Percentiles rank a stretch among this genome's conserved stretches.
phyloP scores from a whole-genome alignment of 2,797 vertebrate genomes.

The Gallirallus australis region DNA sequence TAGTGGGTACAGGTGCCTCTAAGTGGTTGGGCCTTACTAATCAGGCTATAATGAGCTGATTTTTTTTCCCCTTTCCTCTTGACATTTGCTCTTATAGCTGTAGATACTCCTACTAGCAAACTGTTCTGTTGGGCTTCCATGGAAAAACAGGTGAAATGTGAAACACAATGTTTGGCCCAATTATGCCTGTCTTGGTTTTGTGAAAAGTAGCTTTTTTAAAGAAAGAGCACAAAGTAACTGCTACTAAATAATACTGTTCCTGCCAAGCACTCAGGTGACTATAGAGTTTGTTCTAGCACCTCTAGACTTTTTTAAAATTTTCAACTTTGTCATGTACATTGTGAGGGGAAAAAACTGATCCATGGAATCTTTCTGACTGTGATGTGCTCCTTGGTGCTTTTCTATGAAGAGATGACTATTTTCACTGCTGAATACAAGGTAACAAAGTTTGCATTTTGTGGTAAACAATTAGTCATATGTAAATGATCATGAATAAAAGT shows the following conservation, averaged over 20 bases:
- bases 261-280: constrained; percentile 49
- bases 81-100: neutral
- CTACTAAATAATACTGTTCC: constrained; percentile 14
- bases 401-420: neutral
- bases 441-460: constrained; percentile 38
- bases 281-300: constrained; percentile 6
- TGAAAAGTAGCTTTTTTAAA: neutral
- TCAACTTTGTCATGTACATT: neutral
- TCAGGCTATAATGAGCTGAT: neutral
- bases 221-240: neutral
- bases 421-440: constrained; percentile 23
- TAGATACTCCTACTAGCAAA: neutral
- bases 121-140: neutral
- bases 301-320: neutral
- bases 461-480: neutral
- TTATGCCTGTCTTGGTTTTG: neutral
- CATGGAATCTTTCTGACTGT: neutral
- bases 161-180: neutral
- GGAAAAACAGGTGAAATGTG: neutral
- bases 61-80: neutral
- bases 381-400: constrained; percentile 31
- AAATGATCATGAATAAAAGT: constrained; percentile 62
- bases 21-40: neutral
- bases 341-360: neutral
- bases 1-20: neutral